These are phyloP conservation scores for Eueides isabella DNA, from an alignment of 1,140 invertebrate species.

Conservation along the genomic window DNA sequence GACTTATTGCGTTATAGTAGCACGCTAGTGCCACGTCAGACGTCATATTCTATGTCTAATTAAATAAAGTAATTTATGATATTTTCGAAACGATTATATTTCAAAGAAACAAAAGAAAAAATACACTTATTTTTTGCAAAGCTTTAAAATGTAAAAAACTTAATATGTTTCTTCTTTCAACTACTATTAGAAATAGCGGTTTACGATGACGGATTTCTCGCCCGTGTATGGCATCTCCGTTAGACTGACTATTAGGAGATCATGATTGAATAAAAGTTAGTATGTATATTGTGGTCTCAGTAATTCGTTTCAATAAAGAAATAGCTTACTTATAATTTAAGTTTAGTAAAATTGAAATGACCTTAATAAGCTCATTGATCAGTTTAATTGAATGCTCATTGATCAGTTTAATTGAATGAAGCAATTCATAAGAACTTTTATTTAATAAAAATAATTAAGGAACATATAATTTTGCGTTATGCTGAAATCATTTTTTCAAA, in stretches of 20 bases:
- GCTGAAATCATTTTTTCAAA: no score
- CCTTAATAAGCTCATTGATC: background rate
- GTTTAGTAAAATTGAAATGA: background rate
- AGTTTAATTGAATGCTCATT: background rate
- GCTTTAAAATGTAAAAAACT: no score
- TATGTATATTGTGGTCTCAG: background rate
- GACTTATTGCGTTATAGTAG: no score
- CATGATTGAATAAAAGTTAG: constrained; percentile 1
- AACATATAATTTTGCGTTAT: no score
- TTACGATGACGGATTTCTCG: background rate
- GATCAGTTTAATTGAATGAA: background rate
- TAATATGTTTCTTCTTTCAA: background rate
- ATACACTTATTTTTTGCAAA: no score
- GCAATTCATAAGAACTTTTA: background rate
- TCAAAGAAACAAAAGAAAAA: no score
- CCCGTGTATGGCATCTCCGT: constrained; percentile 10
- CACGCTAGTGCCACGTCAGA: no score
- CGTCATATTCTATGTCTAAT: no score
- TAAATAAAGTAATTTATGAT: no score
- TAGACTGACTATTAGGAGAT: constrained; percentile 2
- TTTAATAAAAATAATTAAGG: background rate
- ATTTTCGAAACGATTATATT: no score
- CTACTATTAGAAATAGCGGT: constrained; percentile 9
- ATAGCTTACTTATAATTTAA: background rate
- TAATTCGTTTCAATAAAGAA: background rate